Evolutionary conservation across 2,888 invertebrate genomes (phyloP).

Genomic region (Epirrhoe tristata): DNA sequence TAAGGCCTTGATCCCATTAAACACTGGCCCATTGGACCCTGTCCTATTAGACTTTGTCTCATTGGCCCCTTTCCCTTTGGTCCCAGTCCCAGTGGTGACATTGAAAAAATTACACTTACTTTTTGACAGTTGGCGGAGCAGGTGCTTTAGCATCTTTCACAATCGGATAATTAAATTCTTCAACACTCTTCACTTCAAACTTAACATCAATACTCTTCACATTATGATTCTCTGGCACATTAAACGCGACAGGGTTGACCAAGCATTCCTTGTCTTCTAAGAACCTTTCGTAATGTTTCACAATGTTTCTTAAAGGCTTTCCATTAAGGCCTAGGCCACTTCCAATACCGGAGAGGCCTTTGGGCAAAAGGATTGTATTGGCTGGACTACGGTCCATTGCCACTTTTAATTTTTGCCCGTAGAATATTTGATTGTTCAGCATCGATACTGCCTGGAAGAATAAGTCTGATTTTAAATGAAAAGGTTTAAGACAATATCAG

Average conservation of each 20-base stretch:
- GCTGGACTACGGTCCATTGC: slow-evolving; percentile 51
- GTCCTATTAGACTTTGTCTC: too few species aligned
- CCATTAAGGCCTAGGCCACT: slow-evolving; percentile 65
- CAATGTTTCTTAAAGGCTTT: slow-evolving; percentile 60
- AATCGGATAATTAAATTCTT: slow-evolving; percentile 28
- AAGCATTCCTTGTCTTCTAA: slow-evolving; percentile 47
- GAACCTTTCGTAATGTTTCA: slow-evolving; percentile 60
- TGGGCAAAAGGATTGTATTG: slow-evolving; percentile 59
- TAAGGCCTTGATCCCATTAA: too few species aligned
- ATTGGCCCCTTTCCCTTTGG: too few species aligned
- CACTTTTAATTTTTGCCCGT: slow-evolving; percentile 60
- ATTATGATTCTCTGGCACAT: slow-evolving; percentile 9
- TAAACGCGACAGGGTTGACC: slow-evolving; percentile 49
- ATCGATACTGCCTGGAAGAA: slow-evolving; percentile 71
- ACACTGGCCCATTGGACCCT: too few species aligned
- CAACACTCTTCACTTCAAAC: slow-evolving; percentile 31
- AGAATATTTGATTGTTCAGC: slow-evolving; percentile 64
- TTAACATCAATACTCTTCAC: slow-evolving; percentile 10
- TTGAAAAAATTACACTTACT: neutral
- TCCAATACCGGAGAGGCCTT: slow-evolving; percentile 63
- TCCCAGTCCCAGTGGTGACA: too few species aligned
- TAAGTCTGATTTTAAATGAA: neutral
- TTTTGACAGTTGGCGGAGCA: neutral
- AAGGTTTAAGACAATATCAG: too few species aligned
- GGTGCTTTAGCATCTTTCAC: neutral